These are phyloP conservation scores for Poeciliopsis paucimaculata DNA, from an alignment of 2,797 vertebrate species.

Conservation along the genomic window DNA sequence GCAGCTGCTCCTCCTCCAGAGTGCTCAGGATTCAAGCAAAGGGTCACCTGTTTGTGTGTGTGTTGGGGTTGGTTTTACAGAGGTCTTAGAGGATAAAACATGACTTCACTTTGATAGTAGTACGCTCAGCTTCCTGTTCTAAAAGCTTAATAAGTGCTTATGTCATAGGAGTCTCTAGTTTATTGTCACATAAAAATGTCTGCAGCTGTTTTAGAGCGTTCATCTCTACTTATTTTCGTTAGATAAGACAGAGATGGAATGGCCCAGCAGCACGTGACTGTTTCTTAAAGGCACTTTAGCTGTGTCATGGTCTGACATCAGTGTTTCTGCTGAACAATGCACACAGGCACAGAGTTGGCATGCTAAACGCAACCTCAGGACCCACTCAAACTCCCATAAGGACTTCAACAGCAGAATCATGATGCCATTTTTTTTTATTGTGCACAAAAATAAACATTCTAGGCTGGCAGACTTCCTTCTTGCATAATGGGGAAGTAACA, in stretches of 20 bases:
- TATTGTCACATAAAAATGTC: not conserved
- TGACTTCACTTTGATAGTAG: slow-evolving; percentile 44
- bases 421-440: slow-evolving; percentile 7
- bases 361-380: slow-evolving; percentile 36
- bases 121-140: slow-evolving; percentile 26
- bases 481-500: not conserved
- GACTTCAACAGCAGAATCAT: slow-evolving; percentile 21
- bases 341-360: slow-evolving; percentile 34
- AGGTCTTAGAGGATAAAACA: slow-evolving; percentile 62
- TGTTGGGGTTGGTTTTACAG: slow-evolving; percentile 26
- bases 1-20: slow-evolving; percentile 49
- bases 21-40: slow-evolving; percentile 29
- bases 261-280: not conserved
- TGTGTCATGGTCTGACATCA: slow-evolving; percentile 12
- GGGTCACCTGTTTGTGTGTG: slow-evolving; percentile 55
- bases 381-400: slow-evolving; percentile 4
- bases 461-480: not conserved
- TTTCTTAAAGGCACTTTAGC: slow-evolving; percentile 10
- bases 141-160: not conserved
- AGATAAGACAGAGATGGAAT: not conserved
- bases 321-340: slow-evolving; percentile 39
- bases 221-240: not conserved
- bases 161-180: not conserved
- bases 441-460: not conserved
- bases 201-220: slow-evolving; percentile 2